Conservation (phyloP, 2,797 vertebrate genomes). For the Chromis chromis region DNA sequence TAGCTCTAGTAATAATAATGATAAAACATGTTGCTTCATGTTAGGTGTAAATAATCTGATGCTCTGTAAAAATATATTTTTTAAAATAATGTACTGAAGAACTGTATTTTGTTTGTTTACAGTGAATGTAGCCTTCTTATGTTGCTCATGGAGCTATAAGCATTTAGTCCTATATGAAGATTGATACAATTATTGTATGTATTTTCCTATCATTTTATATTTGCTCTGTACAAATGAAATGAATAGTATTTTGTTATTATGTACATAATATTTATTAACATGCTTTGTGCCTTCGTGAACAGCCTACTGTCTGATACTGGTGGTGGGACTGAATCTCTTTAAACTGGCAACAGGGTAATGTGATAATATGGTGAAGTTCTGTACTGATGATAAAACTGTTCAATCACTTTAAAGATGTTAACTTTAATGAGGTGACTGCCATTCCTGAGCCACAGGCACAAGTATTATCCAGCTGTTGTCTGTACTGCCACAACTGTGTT, state of each 20-base stretch:
- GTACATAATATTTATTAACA: slow-evolving; percentile 78
- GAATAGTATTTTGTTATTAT: slow-evolving; percentile 71
- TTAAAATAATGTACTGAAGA: slow-evolving; percentile 73
- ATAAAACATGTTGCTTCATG: slow-evolving; percentile 33
- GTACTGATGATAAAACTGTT: slow-evolving; percentile 35
- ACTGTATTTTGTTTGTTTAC: slow-evolving; percentile 76
- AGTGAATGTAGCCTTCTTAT: slow-evolving; percentile 47
- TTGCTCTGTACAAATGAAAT: slow-evolving; percentile 62
- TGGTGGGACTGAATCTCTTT: slow-evolving; percentile 53
- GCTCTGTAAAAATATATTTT: slow-evolving; percentile 50
- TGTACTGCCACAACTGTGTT: slow-evolving; percentile 68
- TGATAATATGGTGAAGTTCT: slow-evolving; percentile 17
- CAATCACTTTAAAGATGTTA: slow-evolving; percentile 24
- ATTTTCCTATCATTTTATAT: slow-evolving; percentile 68
- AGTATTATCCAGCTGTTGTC: slow-evolving; percentile 60
- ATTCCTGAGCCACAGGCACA: slow-evolving; percentile 71
- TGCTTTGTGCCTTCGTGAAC: slow-evolving; percentile 68
- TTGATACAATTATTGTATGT: slow-evolving; percentile 45
- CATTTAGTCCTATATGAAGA: slow-evolving; percentile 36
- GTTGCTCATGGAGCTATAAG: slow-evolving; percentile 43
- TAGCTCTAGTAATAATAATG: slow-evolving; percentile 18
- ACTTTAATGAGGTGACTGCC: slow-evolving; percentile 61
- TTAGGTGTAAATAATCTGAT: slow-evolving; percentile 63
- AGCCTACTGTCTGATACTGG: slow-evolving; percentile 45
- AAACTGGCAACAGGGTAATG: slow-evolving; percentile 40